A percentile compares a stretch with the other conserved stretches of the same genome.
These are phyloP conservation scores for Nesometra sesokonis DNA, from an alignment of 35 echinoderm and acorn worm genomes.

Conservation along the genomic window DNA sequence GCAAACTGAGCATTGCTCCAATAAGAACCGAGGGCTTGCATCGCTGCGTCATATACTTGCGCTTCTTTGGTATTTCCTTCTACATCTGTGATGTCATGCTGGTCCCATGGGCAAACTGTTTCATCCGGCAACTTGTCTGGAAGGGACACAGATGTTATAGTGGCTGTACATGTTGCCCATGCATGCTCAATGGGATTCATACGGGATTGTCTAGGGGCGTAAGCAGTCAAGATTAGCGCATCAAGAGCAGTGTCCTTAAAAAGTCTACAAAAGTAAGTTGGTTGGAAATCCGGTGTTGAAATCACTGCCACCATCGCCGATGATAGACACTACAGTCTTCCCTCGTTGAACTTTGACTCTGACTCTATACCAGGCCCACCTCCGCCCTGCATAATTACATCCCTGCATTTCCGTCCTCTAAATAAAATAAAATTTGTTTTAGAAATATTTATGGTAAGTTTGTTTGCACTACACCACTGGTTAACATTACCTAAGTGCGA, in stretches of 20 bases:
- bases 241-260: background rate
- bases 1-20: background rate
- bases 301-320: constrained; percentile 37
- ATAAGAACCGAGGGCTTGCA: background rate
- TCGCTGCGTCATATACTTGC: background rate
- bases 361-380: too few relatives aligned
- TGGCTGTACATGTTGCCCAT: background rate
- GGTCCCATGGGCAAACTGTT: background rate
- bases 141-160: background rate
- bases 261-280: background rate
- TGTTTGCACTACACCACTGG: too few relatives aligned
- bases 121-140: background rate
- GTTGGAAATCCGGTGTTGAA: background rate
- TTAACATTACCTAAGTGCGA: too few relatives aligned
- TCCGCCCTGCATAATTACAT: too few relatives aligned
- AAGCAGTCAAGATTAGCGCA: background rate
- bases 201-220: background rate
- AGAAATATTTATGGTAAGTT: too few relatives aligned
- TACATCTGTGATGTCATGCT: background rate
- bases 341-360: background rate
- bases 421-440: too few relatives aligned
- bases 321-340: background rate
- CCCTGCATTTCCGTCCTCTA: too few relatives aligned
- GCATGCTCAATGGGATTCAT: background rate
- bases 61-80: background rate